Conservation (phyloP, 1,140 invertebrate genomes). For the Conopomorpha cramerella region DNA sequence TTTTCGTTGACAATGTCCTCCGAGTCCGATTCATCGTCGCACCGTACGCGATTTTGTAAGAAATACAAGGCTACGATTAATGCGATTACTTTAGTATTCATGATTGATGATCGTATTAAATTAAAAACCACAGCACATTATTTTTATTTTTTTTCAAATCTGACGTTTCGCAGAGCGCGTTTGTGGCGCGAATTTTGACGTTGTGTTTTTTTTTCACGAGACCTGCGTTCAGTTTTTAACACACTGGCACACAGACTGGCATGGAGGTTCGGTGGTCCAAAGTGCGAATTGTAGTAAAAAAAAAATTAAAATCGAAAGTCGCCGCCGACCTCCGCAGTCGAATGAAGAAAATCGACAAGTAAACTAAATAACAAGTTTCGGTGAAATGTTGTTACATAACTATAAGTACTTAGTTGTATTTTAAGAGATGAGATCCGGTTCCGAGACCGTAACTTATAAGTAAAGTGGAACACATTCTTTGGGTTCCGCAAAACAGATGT, state of each 20-base stretch:
- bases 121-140: background rate
- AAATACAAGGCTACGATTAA: conserved; percentile 9
- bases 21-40: conserved; percentile 8
- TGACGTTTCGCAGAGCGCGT: too few relatives aligned
- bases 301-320: conserved; percentile 22
- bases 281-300: too few relatives aligned
- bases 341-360: conserved; percentile 26
- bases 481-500: too few relatives aligned
- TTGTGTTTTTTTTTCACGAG: too few relatives aligned
- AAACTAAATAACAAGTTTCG: conserved; percentile 21
- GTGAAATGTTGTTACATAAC: conserved; percentile 38
- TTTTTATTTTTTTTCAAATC: background rate
- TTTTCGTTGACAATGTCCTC: conserved; percentile 15
- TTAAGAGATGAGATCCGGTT: too few relatives aligned
- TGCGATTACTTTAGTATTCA: conserved; percentile 6
- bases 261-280: too few relatives aligned
- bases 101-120: too few relatives aligned
- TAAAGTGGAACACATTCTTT: too few relatives aligned
- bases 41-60: conserved; percentile 10
- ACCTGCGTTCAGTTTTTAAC: too few relatives aligned
- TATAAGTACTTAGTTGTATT: conserved; percentile 5
- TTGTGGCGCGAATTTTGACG: too few relatives aligned
- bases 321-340: conserved; percentile 12
- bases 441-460: too few relatives aligned
- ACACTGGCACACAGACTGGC: too few relatives aligned